Evolutionary conservation across 2,888 invertebrate species (phyloP), one percentile per base, ranked within the genome.

Genomic region (Loripinus fragilis): DNA sequence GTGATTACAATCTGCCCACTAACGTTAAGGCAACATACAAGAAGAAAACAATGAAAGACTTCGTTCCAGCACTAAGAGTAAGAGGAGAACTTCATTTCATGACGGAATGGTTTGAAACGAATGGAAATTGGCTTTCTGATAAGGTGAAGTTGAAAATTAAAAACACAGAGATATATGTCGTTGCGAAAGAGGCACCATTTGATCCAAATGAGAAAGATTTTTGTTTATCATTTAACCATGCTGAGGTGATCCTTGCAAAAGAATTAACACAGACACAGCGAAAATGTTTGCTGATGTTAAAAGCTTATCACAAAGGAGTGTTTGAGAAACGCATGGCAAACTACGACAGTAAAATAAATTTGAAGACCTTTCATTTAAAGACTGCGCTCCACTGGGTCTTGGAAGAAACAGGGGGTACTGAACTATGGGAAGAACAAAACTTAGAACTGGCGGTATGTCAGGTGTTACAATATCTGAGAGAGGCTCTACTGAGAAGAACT

Each of bases 281-380:
- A 71, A 77, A 78, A 33, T 74, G 78, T 20, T 42, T 80, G 55
- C 67, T 85, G 33, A 68, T 78, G 15, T 35, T 82, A 2, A 82
- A 85, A 73, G 78, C 85, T 0, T 67, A 73, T 17, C 65, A 78
- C 20, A 85, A 79, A 71, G 60, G 76, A 20, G 55, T 71, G 12
- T 50, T 85, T 52, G 75, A 50, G 64, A 71, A 23, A 8, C 30
- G 41, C 12, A 42, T 45, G 67, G 42, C 41, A 10, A 15, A 10
- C 25, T 7, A 23, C 20, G n/a, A 67, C 45, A 60, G 5, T 28
- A 17, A 25, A 8, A 23, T 72, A 2, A 78, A 67, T 41, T 38
- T 86, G 20, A 86, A 78, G 23, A 84, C 81, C 0, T 86, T 82
- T 52, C 85, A 84, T 48, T 60, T 85, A 68, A 86, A 86, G 75